These are phyloP conservation scores for Pseudochirops corinnae DNA, from an alignment of 2,797 vertebrate genomes.

Conservation along the genomic window DNA sequence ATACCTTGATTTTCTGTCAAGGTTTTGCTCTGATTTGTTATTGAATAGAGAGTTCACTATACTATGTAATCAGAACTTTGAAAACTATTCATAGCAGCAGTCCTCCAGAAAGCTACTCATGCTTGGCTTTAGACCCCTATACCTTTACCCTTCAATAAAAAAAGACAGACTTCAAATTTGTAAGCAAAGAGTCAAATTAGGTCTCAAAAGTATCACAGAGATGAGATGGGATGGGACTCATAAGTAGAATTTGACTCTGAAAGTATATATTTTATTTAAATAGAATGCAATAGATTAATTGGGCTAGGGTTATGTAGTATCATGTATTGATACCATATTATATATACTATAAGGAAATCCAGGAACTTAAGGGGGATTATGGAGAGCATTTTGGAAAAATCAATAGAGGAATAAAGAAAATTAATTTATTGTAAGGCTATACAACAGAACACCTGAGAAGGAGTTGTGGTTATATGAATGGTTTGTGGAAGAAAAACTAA, in stretches of 20 bases:
- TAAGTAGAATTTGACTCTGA: not conserved
- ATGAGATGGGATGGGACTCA: not conserved
- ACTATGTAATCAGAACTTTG: no score
- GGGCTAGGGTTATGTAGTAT: not conserved
- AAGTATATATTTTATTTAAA: not conserved
- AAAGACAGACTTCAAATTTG: not conserved
- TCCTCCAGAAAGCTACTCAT: no score
- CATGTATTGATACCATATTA: not conserved
- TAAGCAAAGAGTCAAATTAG: not conserved
- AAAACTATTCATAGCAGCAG: no score
- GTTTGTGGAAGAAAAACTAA: not conserved
- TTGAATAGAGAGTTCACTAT: no score
- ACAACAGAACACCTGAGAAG: not conserved
- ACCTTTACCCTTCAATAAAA: not conserved
- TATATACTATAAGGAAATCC: no score
- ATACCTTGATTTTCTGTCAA: no score
- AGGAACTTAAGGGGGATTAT: not conserved
- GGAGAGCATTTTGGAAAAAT: not conserved
- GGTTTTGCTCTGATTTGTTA: no score
- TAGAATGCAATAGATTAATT: not conserved
- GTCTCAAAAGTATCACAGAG: not conserved
- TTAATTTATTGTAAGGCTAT: not conserved
- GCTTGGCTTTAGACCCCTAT: not conserved
- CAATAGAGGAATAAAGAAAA: not conserved
- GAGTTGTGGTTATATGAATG: not conserved